A percentile compares a stretch with the other conserved stretches of the same genome.
Evolutionary conservation across 2,797 vertebrate species (phyloP).

Genomic region (Typhlichthys subterraneus): DNA sequence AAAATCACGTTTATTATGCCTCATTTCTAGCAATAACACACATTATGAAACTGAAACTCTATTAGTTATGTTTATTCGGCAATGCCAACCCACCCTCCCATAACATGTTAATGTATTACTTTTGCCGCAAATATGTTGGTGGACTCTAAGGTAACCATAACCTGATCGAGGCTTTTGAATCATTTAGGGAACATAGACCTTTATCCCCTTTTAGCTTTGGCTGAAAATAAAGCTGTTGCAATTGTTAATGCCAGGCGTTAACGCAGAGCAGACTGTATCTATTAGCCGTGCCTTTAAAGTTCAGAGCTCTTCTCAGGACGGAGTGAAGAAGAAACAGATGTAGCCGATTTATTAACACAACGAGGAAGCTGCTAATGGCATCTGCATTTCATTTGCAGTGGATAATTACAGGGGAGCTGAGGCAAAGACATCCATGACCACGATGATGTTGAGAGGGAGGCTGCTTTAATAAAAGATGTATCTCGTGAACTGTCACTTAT

Average conservation of each 20-base stretch:
- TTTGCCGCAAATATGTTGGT: constrained; percentile 31
- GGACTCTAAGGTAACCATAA: constrained; percentile 45
- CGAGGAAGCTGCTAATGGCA: constrained; percentile 62
- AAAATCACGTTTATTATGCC: too few species aligned
- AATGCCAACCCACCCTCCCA: constrained; percentile 22
- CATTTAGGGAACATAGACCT: constrained; percentile 22
- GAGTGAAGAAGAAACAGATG: constrained; percentile 50
- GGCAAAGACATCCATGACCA: constrained; percentile 35
- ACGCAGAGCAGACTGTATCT: constrained; percentile 46
- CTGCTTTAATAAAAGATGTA: not conserved
- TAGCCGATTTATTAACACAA: constrained; percentile 63
- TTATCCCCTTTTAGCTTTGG: constrained; percentile 12
- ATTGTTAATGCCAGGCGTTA: constrained; percentile 41
- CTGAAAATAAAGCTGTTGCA: constrained; percentile 44
- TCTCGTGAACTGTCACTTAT: not conserved
- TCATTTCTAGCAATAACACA: too few species aligned
- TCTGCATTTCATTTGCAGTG: constrained; percentile 59
- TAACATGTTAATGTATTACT: constrained; percentile 4
- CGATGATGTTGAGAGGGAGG: constrained; percentile 27
- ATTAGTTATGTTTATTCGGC: not conserved
- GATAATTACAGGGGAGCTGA: constrained; percentile 57
- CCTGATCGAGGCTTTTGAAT: constrained; percentile 48
- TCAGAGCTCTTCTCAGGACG: constrained; percentile 44
- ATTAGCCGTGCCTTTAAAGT: constrained; percentile 52
- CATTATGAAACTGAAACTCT: too few species aligned